phyloP scores from a whole-genome alignment of 2,888 invertebrate species.

The Drosophila dives region DNA sequence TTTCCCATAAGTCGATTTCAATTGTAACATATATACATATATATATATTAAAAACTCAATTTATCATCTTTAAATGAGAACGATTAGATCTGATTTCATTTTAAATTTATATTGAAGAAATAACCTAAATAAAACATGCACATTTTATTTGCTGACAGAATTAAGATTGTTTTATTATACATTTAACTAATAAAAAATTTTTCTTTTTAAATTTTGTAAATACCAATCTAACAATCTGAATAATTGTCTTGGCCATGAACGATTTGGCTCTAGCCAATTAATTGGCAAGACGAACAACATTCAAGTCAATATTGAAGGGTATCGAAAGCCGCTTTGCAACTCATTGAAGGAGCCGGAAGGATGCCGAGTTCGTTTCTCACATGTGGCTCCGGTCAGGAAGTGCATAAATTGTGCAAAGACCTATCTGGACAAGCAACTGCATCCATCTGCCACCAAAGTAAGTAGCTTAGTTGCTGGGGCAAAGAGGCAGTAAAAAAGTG shows the following conservation, averaged over 20 bases:
- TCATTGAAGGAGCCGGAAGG: constrained; percentile 47
- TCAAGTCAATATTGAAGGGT: constrained; percentile 20
- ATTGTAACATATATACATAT: no score
- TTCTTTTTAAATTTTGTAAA: background rate
- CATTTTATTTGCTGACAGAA: background rate
- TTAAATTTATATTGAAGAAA: background rate
- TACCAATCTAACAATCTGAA: background rate
- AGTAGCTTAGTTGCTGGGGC: constrained; percentile 61
- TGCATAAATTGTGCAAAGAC: constrained; percentile 64
- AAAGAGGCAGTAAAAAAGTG: constrained; percentile 35
- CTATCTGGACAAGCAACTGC: constrained; percentile 13
- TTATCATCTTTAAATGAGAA: background rate
- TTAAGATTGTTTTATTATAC: background rate
- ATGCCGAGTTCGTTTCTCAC: constrained; percentile 22
- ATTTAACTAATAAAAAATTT: background rate
- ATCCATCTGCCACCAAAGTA: constrained; percentile 36
- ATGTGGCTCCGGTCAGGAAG: constrained; percentile 53
- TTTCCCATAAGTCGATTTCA: background rate
- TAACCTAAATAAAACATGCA: background rate
- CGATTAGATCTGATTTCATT: background rate
- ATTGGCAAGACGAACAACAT: no score
- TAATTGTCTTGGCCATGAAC: background rate
- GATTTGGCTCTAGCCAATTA: background rate
- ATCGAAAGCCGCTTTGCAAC: constrained; percentile 72
- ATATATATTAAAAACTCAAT: background rate